A percentile compares a stretch with the other conserved stretches of the same genome.
Conservation (phyloP, 2,888 invertebrate genomes). For the Apeira syringaria region DNA sequence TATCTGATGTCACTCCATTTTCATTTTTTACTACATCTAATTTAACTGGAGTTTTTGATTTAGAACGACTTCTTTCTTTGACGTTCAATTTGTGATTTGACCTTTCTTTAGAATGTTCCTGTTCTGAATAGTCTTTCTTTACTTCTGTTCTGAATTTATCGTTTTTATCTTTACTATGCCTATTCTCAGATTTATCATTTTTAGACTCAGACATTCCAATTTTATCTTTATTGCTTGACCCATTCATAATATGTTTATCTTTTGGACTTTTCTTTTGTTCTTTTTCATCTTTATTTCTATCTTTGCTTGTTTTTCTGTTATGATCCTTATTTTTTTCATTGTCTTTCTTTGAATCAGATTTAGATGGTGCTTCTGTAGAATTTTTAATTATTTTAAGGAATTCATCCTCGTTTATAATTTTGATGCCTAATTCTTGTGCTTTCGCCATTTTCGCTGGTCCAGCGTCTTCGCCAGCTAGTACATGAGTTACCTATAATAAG, state of each 20-base stretch:
- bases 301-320: slow-evolving; percentile 31
- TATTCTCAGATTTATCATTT: slow-evolving; percentile 28
- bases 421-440: slow-evolving; percentile 87
- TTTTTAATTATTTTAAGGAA: slow-evolving; percentile 90
- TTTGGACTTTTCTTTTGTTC: slow-evolving; percentile 30
- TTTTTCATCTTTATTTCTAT: slow-evolving; percentile 21
- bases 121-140: slow-evolving; percentile 25
- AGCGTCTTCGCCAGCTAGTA: slow-evolving; percentile 93
- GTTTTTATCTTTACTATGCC: slow-evolving; percentile 19
- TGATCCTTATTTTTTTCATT: slow-evolving; percentile 39
- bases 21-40: slow-evolving; percentile 30
- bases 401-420: slow-evolving; percentile 91
- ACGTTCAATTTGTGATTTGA: slow-evolving; percentile 26
- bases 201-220: slow-evolving; percentile 25
- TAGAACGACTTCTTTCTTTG: slow-evolving; percentile 29
- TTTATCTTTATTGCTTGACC: slow-evolving; percentile 26
- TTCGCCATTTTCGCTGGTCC: slow-evolving; percentile 93
- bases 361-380: slow-evolving; percentile 49
- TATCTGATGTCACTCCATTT: slow-evolving; percentile 25
- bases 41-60: slow-evolving; percentile 35
- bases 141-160: slow-evolving; percentile 20
- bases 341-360: slow-evolving; percentile 34
- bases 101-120: slow-evolving; percentile 15
- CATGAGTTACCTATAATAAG: slow-evolving; percentile 84
- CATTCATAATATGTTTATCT: slow-evolving; percentile 30